Evolutionary conservation across 1,140 invertebrate species (phyloP).

Genomic region (Eubasilissa regina): DNA sequence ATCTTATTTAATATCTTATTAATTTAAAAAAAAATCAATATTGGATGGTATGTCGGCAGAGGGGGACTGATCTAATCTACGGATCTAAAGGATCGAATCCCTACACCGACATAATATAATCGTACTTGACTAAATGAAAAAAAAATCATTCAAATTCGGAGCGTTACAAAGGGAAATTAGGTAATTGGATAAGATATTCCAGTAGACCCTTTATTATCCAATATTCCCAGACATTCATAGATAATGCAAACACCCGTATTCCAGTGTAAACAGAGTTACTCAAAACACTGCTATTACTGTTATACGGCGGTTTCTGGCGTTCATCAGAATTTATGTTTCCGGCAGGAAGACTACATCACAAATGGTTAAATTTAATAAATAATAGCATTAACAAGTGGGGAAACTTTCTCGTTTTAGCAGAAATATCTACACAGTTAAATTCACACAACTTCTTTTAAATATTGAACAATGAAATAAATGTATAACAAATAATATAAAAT

Average conservation of each 20-base stretch:
- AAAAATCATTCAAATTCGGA: background rate
- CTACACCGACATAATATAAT: background rate
- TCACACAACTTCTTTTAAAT: background rate
- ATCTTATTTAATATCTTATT: too few relatives aligned
- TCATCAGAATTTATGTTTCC: slow-evolving; percentile 58
- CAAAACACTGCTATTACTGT: slow-evolving; percentile 1
- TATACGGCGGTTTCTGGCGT: slow-evolving; percentile 27
- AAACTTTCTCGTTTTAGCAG: background rate
- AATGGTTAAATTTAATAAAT: slow-evolving; percentile 37
- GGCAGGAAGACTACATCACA: slow-evolving; percentile 47
- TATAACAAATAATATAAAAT: too few relatives aligned
- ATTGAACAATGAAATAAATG: too few relatives aligned
- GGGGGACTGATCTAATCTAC: too few relatives aligned
- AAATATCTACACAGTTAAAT: background rate
- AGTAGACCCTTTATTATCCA: background rate
- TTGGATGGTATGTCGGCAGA: too few relatives aligned
- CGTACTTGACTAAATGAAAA: background rate
- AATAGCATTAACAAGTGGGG: background rate
- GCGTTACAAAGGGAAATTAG: background rate
- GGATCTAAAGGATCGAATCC: too few relatives aligned
- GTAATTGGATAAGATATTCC: background rate
- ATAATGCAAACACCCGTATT: slow-evolving; percentile 22
- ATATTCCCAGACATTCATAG: slow-evolving; percentile 23
- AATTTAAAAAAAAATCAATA: too few relatives aligned
- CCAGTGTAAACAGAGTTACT: slow-evolving; percentile 9